Base-by-base conservation (phyloP, 2,888 invertebrate genomes). In the Drosophila hawaiiensis region DNA sequence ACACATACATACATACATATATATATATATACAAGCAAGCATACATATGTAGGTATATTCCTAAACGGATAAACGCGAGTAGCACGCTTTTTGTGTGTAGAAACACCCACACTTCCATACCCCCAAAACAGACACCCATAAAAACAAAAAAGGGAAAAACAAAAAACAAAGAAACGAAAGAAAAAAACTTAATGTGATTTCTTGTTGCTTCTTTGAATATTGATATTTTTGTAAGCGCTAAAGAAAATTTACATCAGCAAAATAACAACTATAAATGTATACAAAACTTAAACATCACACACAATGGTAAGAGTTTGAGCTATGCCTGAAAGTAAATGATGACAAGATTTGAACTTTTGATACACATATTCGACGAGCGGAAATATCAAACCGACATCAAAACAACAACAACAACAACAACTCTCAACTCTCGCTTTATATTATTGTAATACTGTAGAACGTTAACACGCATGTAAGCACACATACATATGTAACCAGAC, bases 201-300 rank as follows among this genome's bases (percentile, higher is more conserved):
- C 89, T 85, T 89, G 89, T 89, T 90, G 90, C 90, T 88, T 90
- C 88, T 84, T 84, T 87, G 77, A 87, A 87, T 84, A 84, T 84
- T 69, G 73, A 89, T 84, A 84, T 84, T 89, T 84, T 84, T 84
- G 82, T 89, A 87, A 77, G 88, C 69, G 84, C 74, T 74, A 78
- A 69, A 67, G 59, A 73, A 76, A 73, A 66, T 55, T 71, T 53
- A 54, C 53, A 68, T 37, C 68, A 29, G 16, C 25, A 19, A 67
- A 52, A 53, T 41, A 39, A 61, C 35, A 55, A 25, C 54, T 37
- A 55, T 37, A 63, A 55, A 55, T 49, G 31, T 69, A 61, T 60
- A 56, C 10, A 28, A 53, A 5, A 53, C 22, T 29, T 37, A 58
- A 55, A 50, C 37, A 16, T 37, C 68, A 39, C 28, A 60, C 41